phyloP scores from a whole-genome alignment of 92 coral and sea anemone species.

The Epizoanthus fatuus region DNA sequence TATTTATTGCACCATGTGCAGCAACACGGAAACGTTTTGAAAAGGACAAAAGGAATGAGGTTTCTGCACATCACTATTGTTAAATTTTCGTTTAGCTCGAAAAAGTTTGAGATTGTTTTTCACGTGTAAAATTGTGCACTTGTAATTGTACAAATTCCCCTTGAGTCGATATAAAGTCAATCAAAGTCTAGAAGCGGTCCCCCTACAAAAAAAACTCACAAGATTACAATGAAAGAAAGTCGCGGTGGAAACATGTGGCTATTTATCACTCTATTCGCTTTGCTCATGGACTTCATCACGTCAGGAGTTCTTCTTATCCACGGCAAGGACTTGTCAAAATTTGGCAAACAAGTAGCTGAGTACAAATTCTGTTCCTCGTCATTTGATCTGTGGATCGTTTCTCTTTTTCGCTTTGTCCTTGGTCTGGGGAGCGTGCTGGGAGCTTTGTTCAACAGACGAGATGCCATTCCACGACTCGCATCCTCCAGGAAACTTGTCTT shows the following conservation, averaged over 20 bases:
- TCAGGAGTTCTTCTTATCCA: constrained; percentile 75
- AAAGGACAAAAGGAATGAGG: too few species aligned
- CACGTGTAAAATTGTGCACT: too few species aligned
- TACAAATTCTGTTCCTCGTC: constrained; percentile 84
- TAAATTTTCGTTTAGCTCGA: too few species aligned
- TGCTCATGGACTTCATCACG: constrained; percentile 62
- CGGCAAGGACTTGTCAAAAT: constrained; percentile 70
- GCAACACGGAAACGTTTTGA: background rate
- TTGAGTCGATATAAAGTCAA: too few species aligned
- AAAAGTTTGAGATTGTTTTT: too few species aligned
- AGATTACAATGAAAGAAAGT: background rate
- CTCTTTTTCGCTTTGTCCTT: constrained; percentile 70
- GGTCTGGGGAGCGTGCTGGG: constrained; percentile 83
- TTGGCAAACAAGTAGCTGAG: constrained; percentile 40
- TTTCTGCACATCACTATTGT: too few species aligned
- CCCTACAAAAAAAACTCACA: background rate
- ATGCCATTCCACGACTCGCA: constrained; percentile 78
- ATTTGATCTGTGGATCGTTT: constrained; percentile 87
- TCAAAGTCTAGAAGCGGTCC: background rate
- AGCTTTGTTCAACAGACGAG: constrained; percentile 57
- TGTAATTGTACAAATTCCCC: too few species aligned
- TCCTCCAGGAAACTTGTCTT: constrained; percentile 66
- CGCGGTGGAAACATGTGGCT: background rate
- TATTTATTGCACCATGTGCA: constrained; percentile 7
- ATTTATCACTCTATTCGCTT: constrained; percentile 16